These are phyloP conservation scores for Ahaetulla prasina DNA, from an alignment of 2,113 vertebrate species.

Conservation along the genomic window DNA sequence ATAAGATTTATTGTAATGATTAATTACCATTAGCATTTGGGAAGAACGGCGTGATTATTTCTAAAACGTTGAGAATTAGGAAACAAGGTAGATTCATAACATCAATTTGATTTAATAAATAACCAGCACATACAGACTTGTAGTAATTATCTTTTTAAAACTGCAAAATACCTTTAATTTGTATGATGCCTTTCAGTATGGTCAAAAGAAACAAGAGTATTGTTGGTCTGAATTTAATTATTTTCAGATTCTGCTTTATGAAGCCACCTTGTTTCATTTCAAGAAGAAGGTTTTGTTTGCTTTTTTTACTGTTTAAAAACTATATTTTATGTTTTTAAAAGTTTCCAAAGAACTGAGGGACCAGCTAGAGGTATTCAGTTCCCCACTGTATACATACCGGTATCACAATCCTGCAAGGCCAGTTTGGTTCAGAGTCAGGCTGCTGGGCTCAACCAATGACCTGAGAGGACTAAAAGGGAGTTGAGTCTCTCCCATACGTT, in stretches of 20 bases:
- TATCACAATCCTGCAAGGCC: background rate
- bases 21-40: background rate
- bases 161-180: background rate
- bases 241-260: background rate
- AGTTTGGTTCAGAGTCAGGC: background rate
- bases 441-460: background rate
- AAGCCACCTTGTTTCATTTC: background rate
- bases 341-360: background rate
- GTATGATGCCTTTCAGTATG: background rate
- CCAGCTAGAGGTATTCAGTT: background rate
- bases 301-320: background rate
- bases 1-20: background rate
- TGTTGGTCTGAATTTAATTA: background rate
- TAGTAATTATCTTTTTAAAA: background rate
- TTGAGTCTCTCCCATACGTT: too few species aligned
- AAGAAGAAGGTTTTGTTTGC: background rate
- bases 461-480: background rate
- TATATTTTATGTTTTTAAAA: background rate
- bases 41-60: background rate
- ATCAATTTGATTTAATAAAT: background rate
- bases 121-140: background rate
- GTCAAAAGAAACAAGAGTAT: background rate
- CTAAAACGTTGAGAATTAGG: background rate
- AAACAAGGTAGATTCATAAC: background rate
- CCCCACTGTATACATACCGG: background rate